Evolutionary conservation across 2,888 invertebrate genomes (phyloP).

Genomic region (Slavum lentiscoides): DNA sequence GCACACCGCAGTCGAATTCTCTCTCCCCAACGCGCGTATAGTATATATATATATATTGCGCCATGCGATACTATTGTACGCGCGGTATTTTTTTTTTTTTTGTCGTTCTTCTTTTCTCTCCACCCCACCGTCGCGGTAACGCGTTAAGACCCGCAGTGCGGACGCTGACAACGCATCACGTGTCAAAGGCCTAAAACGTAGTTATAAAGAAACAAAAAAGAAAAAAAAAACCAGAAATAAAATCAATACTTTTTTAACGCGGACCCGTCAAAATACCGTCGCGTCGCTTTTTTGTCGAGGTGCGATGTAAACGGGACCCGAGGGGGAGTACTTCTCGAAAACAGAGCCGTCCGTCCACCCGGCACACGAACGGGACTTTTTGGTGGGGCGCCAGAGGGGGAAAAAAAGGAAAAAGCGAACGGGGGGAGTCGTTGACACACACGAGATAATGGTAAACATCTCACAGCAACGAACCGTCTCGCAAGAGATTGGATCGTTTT

Average conservation of each 20-base stretch:
- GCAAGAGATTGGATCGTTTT: too few species aligned
- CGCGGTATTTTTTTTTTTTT: background rate
- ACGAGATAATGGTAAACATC: too few species aligned
- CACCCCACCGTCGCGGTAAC: background rate
- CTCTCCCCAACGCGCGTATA: background rate
- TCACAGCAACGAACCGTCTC: too few species aligned
- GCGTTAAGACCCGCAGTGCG: conserved; percentile 36
- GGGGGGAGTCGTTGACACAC: too few species aligned
- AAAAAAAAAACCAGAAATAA: conserved; percentile 35
- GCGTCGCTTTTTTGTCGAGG: background rate
- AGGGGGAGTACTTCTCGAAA: too few species aligned
- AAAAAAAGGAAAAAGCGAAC: too few species aligned
- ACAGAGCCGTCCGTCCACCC: background rate
- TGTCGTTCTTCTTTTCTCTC: background rate
- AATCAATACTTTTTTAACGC: background rate
- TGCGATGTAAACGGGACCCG: too few species aligned
- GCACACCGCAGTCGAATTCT: conserved; percentile 42
- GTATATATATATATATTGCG: background rate
- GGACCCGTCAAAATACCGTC: conserved; percentile 25
- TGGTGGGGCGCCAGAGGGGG: background rate
- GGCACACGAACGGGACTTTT: background rate
- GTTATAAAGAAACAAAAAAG: background rate
- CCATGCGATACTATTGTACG: conserved; percentile 43
- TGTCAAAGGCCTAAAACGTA: conserved; percentile 31
- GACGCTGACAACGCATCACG: conserved; percentile 39